These are phyloP conservation scores for Sapajus apella DNA, from an alignment of 2,113 vertebrate species.

Conservation along the genomic window DNA sequence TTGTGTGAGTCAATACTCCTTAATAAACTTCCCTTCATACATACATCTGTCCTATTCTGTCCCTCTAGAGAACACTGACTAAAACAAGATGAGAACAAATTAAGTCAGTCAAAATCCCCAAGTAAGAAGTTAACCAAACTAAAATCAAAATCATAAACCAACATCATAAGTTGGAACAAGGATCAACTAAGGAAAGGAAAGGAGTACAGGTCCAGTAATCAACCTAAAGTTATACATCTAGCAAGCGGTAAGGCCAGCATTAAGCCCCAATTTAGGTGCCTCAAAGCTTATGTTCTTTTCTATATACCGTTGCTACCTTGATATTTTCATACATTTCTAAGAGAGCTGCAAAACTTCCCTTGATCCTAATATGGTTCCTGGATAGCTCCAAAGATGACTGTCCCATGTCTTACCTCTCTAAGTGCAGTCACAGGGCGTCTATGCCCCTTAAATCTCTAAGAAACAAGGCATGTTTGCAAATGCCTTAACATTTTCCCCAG, in stretches of 20 bases:
- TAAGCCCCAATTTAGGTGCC: neutral
- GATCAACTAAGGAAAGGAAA: neutral
- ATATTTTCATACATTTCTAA: neutral
- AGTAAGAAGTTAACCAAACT: neutral
- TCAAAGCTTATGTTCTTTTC: neutral
- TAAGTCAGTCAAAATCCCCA: constrained; percentile 37
- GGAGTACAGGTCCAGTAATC: constrained; percentile 28
- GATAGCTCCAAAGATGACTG: neutral
- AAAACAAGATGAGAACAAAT: neutral
- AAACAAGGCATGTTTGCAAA: neutral
- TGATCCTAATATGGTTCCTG: neutral
- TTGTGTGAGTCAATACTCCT: too few relatives aligned
- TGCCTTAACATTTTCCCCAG: neutral
- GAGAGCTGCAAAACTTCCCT: constrained; percentile 21
- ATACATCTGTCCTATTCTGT: too few relatives aligned
- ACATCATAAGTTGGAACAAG: neutral
- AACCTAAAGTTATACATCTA: neutral
- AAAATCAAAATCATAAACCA: constrained; percentile 27
- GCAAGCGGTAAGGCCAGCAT: neutral
- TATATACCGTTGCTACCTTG: neutral
- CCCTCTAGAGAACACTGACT: too few relatives aligned
- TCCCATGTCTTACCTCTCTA: neutral
- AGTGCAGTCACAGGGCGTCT: neutral
- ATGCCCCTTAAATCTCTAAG: constrained; percentile 16
- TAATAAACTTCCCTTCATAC: too few relatives aligned